Evolutionary conservation across 1,140 invertebrate genomes (phyloP).

Genomic region (Portunus trituberculatus): DNA sequence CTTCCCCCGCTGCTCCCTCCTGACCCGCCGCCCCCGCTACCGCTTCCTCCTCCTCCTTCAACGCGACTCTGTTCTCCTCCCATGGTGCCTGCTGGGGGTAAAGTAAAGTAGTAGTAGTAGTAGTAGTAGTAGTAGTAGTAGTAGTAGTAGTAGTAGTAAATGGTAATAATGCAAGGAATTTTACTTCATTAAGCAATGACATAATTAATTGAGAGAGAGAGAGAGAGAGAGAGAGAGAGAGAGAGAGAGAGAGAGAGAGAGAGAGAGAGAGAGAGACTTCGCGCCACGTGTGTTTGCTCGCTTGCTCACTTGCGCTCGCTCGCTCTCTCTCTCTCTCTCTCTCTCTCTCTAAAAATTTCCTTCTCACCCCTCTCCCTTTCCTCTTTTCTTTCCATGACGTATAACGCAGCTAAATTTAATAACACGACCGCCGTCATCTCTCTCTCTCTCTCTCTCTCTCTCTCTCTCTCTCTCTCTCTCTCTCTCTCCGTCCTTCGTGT

Average conservation of each 20-base stretch:
- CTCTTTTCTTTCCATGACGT: neutral
- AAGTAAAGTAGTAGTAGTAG: neutral
- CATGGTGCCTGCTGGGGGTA: neutral
- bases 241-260: too few species aligned
- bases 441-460: neutral
- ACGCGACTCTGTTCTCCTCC: neutral
- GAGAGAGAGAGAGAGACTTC: neutral
- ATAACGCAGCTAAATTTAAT: neutral
- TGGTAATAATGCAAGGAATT: too few species aligned
- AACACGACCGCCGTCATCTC: neutral
- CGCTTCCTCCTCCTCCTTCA: neutral
- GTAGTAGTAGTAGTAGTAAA: too few species aligned
- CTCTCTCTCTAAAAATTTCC: neutral
- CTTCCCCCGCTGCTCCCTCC: neutral
- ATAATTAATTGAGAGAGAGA: too few species aligned
- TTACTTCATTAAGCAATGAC: too few species aligned
- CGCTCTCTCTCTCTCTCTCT: slow-evolving; percentile 2
- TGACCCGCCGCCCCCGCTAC: neutral
- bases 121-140: neutral
- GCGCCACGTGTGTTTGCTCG: neutral
- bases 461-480: slow-evolving; percentile 21
- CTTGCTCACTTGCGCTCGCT: neutral
- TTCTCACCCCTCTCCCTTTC: slow-evolving; percentile 31
- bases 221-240: too few species aligned
- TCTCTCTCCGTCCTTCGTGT: neutral